A percentile compares a stretch with the other conserved stretches of the same genome.
Conservation (phyloP, 2,797 vertebrate species). For the Benthosema pterotum region DNA sequence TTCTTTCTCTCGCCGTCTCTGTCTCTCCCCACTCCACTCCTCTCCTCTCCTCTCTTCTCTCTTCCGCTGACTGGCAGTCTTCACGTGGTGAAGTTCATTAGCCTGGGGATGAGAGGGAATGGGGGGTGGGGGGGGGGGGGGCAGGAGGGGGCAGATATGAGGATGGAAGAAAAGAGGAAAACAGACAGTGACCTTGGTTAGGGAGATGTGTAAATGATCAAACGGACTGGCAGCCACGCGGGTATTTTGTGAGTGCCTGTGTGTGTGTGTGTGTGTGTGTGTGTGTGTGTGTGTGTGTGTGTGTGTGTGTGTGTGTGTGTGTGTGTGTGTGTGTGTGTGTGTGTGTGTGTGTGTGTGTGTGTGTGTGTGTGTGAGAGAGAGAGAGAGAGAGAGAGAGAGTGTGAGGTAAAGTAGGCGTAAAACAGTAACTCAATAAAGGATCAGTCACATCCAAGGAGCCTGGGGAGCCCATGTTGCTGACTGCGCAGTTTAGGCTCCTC, state of each 20-base stretch:
- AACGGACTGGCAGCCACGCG: constrained; percentile 72
- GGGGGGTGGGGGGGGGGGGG: constrained; percentile 70
- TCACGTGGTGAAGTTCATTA: constrained; percentile 78
- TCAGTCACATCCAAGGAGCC: constrained; percentile 84
- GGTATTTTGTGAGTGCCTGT: constrained; percentile 20
- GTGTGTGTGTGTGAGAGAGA: background rate
- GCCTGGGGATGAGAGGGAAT: constrained; percentile 68
- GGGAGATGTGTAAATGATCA: constrained; percentile 83
- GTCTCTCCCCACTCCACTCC: constrained; percentile 29
- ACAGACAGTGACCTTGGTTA: constrained; percentile 83
- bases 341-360: constrained; percentile 3
- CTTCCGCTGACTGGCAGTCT: constrained; percentile 84
- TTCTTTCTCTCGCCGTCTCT: constrained; percentile 37
- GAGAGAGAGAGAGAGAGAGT: constrained; percentile 42
- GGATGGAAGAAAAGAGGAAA: constrained; percentile 62
- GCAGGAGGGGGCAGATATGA: constrained; percentile 38
- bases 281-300: constrained; percentile 37
- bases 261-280: constrained; percentile 8
- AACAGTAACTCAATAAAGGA: constrained; percentile 85
- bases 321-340: constrained; percentile 13
- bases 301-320: constrained; percentile 39
- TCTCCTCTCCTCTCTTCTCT: no score
- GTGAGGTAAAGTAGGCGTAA: constrained; percentile 79
- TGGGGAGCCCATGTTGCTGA: constrained; percentile 79
- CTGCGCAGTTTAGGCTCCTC: constrained; percentile 73